These are phyloP conservation scores for Temnothorax rugatulus DNA, from an alignment of 2,888 invertebrate genomes.

Conservation along the genomic window DNA sequence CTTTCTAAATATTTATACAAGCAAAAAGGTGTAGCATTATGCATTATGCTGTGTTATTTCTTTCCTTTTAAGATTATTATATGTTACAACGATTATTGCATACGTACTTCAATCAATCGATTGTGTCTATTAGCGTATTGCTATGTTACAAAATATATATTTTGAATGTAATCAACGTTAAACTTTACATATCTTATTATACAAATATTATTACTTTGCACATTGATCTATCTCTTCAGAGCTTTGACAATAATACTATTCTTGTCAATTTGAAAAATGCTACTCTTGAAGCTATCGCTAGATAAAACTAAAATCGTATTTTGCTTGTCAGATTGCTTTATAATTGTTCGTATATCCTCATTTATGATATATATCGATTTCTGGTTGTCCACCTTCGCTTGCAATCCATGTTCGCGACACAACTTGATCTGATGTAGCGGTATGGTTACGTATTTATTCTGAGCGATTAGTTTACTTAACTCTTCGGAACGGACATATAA, in stretches of 20 bases:
- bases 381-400: constrained; percentile 54
- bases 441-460: constrained; percentile 69
- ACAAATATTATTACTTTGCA: constrained; percentile 45
- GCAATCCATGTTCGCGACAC: constrained; percentile 55
- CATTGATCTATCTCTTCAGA: constrained; percentile 62
- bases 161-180: constrained; percentile 22
- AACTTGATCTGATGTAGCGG: constrained; percentile 56
- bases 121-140: constrained; percentile 23
- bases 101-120: constrained; percentile 18
- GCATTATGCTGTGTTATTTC: constrained; percentile 8
- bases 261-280: constrained; percentile 77
- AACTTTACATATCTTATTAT: constrained; percentile 34
- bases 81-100: constrained; percentile 36
- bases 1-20: constrained; percentile 27
- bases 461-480: constrained; percentile 65
- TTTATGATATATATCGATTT: constrained; percentile 72
- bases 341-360: constrained; percentile 76
- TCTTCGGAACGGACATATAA: constrained; percentile 64
- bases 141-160: constrained; percentile 51
- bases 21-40: constrained; percentile 18
- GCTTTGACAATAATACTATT: constrained; percentile 70
- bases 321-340: constrained; percentile 80
- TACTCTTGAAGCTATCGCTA: constrained; percentile 74
- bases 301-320: constrained; percentile 80
- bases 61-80: background rate